Percentiles rank a stretch among this genome's conserved stretches.
Conservation (phyloP, 2,888 invertebrate species). For the Caenorhabditis auriculariae region DNA sequence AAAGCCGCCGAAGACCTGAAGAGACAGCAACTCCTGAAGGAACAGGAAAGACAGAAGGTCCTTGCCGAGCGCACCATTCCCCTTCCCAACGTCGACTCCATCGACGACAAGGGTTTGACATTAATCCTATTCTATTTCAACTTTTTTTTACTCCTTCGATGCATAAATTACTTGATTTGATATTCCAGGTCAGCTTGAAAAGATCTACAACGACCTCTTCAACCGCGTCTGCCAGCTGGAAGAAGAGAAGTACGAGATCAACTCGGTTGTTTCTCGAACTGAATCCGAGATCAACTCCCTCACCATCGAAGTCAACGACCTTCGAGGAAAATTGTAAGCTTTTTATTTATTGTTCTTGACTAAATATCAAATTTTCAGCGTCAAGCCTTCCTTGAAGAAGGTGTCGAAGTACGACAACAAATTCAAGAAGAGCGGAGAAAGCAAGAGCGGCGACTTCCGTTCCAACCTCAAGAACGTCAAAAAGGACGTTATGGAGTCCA, state of each 20-base stretch:
- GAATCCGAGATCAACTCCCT: constrained; percentile 86
- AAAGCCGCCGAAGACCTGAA: constrained; percentile 99
- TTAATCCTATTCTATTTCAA: background rate
- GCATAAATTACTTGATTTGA: background rate
- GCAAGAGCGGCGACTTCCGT: constrained; percentile 68
- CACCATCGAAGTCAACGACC: constrained; percentile 98
- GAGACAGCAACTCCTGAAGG: constrained; percentile 98
- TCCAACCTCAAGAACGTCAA: constrained; percentile 98
- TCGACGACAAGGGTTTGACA: constrained; percentile 78
- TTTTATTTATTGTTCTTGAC: background rate
- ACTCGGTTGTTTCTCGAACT: constrained; percentile 76
- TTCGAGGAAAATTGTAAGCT: constrained; percentile 90
- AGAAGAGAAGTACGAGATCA: constrained; percentile 88
- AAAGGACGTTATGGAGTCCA: constrained; percentile 75
- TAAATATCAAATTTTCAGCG: constrained; percentile 37
- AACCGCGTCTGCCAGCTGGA: constrained; percentile 70
- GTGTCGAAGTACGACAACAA: constrained; percentile 99
- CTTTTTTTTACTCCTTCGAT: background rate
- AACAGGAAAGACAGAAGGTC: constrained; percentile 91
- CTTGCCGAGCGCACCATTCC: constrained; percentile 91
- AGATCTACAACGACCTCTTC: constrained; percentile 64
- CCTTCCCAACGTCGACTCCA: constrained; percentile 85
- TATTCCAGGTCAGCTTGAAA: constrained; percentile 48
- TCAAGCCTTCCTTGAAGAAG: constrained; percentile 77
- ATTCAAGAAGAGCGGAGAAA: constrained; percentile 50